Evolutionary conservation across 2,888 invertebrate genomes (phyloP), one percentile per base, ranked within the genome.

Genomic region (Arenicola marina): DNA sequence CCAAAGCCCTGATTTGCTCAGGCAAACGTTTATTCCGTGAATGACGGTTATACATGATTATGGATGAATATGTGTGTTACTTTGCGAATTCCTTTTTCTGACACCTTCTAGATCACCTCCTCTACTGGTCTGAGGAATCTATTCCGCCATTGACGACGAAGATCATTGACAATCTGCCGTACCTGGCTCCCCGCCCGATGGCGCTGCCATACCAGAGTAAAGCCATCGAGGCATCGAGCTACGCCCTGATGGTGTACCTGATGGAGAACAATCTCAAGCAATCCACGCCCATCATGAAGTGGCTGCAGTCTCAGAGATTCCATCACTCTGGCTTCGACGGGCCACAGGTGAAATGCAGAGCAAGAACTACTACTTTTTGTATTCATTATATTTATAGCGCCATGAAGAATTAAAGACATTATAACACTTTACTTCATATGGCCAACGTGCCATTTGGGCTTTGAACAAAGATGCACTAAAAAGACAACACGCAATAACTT

Each of bases 211-310:
- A 48, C 34, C 58, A 66, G 26, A 29, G 43, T 51, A 55, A 28
- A 21, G 66, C 66, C 3, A 33, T 64, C 34, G 57, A 64, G 43
- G 68, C 64, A 1, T 67, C 68, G 2, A 56, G 62, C 4, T 67
- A 62, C 33, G 68, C 62, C 21, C 66, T 68, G 33, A 57, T 62
- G 56, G 60, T 65, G 1, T 64, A 64, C 31, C 57, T 68, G 26
- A 24, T 26, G 11, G 63, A 67, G 48, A 67, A 67, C 51, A 11
- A 21, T 34, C 28, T 65, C 26, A 24, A 1, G 1, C 60, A 68
- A 18, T 45, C 66, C 3, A 46, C 34, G 26, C 57, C 66, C 24
- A 68, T 68, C 32, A 62, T 67, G 64, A 56, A 54, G 43, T 68
- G 66, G 64, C 21, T 68, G 2, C 68, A 68, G 56, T 59, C 64